These are phyloP conservation scores for Dascillus cervinus DNA, from an alignment of 2,888 invertebrate genomes.

Conservation along the genomic window DNA sequence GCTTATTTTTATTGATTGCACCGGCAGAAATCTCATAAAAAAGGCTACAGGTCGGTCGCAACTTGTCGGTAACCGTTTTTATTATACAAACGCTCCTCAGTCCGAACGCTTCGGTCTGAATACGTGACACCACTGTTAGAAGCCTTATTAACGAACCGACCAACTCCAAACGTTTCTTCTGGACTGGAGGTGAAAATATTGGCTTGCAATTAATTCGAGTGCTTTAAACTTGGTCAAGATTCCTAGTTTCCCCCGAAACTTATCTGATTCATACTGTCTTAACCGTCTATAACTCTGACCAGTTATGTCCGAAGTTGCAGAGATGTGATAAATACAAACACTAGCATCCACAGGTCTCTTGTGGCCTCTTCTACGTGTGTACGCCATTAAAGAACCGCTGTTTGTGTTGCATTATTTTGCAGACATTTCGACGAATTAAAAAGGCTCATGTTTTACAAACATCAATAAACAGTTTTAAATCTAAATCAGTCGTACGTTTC, in stretches of 20 bases:
- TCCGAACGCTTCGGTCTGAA: constrained; percentile 12
- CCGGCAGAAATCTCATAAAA: too few species aligned
- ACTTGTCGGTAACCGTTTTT: constrained; percentile 13
- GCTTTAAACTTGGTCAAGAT: too few species aligned
- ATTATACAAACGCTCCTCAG: constrained; percentile 11
- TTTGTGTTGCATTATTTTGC: neutral
- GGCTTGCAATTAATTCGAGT: too few species aligned
- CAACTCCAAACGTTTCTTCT: constrained; percentile 7
- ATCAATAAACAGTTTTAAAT: too few species aligned
- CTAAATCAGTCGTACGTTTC: too few species aligned
- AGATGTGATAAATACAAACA: constrained; percentile 23
- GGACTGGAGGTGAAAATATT: too few species aligned
- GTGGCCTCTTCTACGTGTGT: constrained; percentile 10
- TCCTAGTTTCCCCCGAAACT: too few species aligned
- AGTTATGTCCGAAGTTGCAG: constrained; percentile 15
- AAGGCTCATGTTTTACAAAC: too few species aligned
- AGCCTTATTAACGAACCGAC: constrained; percentile 14
- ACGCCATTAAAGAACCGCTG: neutral
- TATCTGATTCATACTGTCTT: constrained; percentile 18
- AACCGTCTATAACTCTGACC: constrained; percentile 14
- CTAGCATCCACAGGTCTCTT: constrained; percentile 18
- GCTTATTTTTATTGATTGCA: too few species aligned
- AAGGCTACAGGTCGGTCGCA: constrained; percentile 12
- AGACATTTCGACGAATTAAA: neutral
- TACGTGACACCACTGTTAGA: constrained; percentile 17